Percentiles rank a stretch among this genome's conserved stretches.
Evolutionary conservation across 2,113 vertebrate species (phyloP).

Genomic region (Charadrius vociferus): DNA sequence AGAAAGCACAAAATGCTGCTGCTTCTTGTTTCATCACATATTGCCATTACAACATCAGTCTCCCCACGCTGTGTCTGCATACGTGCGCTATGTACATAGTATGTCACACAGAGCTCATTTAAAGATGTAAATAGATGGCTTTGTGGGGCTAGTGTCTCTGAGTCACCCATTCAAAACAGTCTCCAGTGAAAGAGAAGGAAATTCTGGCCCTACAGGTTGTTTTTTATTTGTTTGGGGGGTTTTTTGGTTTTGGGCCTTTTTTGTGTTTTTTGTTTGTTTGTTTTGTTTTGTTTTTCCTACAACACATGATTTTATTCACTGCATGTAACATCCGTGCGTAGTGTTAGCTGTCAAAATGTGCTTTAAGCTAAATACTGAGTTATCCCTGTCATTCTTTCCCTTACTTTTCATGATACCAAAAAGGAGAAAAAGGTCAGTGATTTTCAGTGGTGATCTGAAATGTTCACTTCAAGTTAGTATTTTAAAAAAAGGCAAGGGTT

Average conservation of each 20-base stretch:
- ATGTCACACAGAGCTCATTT: neutral
- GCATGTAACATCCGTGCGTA: neutral
- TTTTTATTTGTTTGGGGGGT: no score
- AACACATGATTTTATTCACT: neutral
- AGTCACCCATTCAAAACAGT: neutral
- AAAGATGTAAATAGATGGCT: neutral
- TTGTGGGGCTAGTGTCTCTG: neutral
- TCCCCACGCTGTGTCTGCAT: accelerated
- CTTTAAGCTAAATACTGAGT: neutral
- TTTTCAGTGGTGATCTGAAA: neutral
- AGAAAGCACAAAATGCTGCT: neutral
- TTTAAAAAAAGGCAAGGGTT: neutral
- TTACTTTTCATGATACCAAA: neutral
- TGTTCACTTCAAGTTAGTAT: neutral
- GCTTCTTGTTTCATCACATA: neutral
- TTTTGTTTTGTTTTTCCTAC: neutral
- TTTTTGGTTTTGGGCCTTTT: no score
- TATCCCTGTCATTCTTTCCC: neutral
- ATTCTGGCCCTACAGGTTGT: neutral
- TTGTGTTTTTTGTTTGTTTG: neutral
- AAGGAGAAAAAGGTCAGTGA: neutral
- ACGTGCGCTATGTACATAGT: neutral
- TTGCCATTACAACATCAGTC: neutral
- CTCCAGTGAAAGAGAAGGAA: neutral
- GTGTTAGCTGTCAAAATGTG: neutral